Percentiles rank a stretch among this genome's conserved stretches.
phyloP scores from a whole-genome alignment of 2,113 vertebrate species.

The Cyanoramphus novaezelandiae region DNA sequence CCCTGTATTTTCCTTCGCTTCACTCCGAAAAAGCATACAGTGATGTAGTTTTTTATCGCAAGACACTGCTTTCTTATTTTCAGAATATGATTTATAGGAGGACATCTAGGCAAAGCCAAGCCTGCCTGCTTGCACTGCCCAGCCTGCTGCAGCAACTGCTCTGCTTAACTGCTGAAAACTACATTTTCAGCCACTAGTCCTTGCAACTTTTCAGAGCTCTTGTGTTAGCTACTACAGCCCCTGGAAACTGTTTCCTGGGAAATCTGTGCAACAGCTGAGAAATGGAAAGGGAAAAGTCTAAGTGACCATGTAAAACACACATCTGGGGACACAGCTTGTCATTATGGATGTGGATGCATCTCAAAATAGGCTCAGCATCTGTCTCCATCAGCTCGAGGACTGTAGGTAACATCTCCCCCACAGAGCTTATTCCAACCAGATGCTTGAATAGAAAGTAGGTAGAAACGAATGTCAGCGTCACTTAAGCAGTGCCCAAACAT shows the following conservation, averaged over 20 bases:
- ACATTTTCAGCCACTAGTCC: background rate
- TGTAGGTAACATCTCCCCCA: background rate
- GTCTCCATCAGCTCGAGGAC: background rate
- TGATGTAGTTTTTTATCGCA: accelerated
- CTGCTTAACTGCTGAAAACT: background rate
- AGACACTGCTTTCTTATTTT: background rate
- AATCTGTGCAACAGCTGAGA: background rate
- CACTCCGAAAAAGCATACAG: background rate
- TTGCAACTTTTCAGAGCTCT: background rate
- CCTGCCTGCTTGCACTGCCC: accelerated
- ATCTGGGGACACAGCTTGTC: background rate
- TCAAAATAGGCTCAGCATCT: background rate
- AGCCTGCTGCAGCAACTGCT: background rate
- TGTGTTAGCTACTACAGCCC: background rate
- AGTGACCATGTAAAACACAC: background rate
- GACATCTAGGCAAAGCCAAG: background rate
- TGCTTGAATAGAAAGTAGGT: background rate
- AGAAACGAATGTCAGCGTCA: background rate
- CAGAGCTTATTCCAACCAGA: background rate
- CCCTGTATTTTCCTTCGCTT: background rate
- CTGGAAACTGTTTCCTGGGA: background rate
- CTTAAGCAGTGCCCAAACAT: background rate
- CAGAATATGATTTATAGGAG: background rate
- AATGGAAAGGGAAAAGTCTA: background rate
- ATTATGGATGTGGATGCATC: background rate